Evolutionary conservation across 2,888 invertebrate genomes (phyloP).

Genomic region (Thelaira solivaga): DNA sequence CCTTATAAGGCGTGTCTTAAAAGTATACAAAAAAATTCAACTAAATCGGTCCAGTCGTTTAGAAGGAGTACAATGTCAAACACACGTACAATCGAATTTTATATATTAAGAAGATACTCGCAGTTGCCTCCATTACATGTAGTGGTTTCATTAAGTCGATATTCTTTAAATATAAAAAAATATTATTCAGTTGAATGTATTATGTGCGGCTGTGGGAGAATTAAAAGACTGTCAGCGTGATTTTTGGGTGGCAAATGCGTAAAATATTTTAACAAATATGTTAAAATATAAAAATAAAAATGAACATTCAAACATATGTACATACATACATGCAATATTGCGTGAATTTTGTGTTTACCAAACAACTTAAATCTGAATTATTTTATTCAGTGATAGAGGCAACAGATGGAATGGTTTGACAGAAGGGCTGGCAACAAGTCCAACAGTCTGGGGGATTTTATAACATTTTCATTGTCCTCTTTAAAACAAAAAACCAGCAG

Average conservation of each 20-base stretch:
- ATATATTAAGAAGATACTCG: no score
- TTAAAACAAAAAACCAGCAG: neutral
- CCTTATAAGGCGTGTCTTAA: no score
- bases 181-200: neutral
- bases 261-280: conserved; percentile 66
- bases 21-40: no score
- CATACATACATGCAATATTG: conserved; percentile 30
- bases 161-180: neutral
- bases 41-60: no score
- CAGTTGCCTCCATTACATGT: no score
- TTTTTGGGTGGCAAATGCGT: conserved; percentile 67
- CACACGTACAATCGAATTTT: no score
- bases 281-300: conserved; percentile 51
- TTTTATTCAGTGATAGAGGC: conserved; percentile 15
- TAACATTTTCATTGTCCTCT: neutral
- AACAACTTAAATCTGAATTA: conserved; percentile 55
- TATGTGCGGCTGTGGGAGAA: conserved; percentile 8
- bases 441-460: conserved; percentile 34
- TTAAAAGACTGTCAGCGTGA: conserved; percentile 53
- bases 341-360: conserved; percentile 19
- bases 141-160: neutral
- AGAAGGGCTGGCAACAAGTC: conserved; percentile 8
- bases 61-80: no score
- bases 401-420: conserved; percentile 40
- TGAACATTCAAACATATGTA: neutral